Conservation (phyloP, 2,113 vertebrate genomes). For the Corydoras maculifer region DNA sequence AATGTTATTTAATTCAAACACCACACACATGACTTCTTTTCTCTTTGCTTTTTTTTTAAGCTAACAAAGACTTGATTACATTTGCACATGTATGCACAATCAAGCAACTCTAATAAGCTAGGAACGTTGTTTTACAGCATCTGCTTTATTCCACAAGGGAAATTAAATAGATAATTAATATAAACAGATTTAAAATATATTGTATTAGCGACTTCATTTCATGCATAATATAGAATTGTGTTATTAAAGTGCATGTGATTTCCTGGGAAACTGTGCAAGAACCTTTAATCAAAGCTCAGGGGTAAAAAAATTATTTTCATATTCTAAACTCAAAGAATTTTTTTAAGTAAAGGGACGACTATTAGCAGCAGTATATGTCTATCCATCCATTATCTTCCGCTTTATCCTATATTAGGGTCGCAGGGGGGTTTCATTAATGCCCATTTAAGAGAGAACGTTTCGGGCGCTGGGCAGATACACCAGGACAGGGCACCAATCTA, state of each 20-base stretch:
- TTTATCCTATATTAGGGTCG: too few relatives aligned
- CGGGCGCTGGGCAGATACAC: too few relatives aligned
- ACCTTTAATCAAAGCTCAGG: background rate
- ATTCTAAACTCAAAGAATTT: too few relatives aligned
- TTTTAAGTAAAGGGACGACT: too few relatives aligned
- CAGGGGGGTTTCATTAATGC: too few relatives aligned
- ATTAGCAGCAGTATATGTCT: too few relatives aligned
- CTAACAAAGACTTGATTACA: constrained; percentile 2
- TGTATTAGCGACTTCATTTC: background rate
- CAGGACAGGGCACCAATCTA: too few relatives aligned
- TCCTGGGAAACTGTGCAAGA: background rate
- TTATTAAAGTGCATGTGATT: background rate
- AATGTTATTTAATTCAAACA: background rate
- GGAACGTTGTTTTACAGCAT: background rate
- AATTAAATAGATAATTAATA: background rate
- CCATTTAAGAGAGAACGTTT: too few relatives aligned
- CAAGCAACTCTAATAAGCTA: background rate
- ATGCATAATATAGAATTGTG: background rate
- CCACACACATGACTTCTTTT: background rate
- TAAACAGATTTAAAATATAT: background rate
- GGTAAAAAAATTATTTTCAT: background rate
- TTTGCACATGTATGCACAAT: background rate
- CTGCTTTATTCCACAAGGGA: background rate
- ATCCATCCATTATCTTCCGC: too few relatives aligned
- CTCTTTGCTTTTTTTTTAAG: too few relatives aligned